phyloP scores from a whole-genome alignment of 2,113 vertebrate genomes.

The Ivindomyrus marchei region DNA sequence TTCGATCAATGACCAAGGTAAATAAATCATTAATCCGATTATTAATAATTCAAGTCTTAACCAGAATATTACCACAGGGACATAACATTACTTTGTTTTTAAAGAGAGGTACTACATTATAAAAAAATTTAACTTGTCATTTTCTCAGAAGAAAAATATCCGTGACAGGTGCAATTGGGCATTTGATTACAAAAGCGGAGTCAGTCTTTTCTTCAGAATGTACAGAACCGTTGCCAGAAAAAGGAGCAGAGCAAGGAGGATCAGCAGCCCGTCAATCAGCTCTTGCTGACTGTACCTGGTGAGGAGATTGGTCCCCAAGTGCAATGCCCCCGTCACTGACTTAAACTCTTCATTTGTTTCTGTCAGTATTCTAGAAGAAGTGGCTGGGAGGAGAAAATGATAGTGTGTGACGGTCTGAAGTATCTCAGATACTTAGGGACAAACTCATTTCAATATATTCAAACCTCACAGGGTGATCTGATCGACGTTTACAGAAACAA shows the following conservation, averaged over 20 bases:
- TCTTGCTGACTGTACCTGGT: conserved; percentile 89
- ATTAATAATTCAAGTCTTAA: neutral
- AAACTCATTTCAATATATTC: neutral
- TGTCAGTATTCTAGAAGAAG: conserved; percentile 81
- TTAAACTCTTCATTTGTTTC: conserved; percentile 94
- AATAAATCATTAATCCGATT: neutral
- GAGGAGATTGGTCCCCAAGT: conserved; percentile 83
- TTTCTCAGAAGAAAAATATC: neutral
- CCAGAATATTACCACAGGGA: neutral
- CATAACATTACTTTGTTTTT: neutral
- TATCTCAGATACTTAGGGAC: neutral
- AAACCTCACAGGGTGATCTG: neutral
- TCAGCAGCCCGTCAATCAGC: conserved; percentile 88
- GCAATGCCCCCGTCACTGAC: conserved; percentile 87
- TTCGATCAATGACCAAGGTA: neutral
- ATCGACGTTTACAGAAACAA: neutral
- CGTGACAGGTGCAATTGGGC: too few species aligned
- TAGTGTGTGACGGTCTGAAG: neutral
- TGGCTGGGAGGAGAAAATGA: conserved; percentile 52
- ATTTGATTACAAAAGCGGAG: conserved; percentile 70
- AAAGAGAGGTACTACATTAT: neutral
- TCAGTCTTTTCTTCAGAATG: conserved; percentile 88
- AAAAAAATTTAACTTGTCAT: neutral
- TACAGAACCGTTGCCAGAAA: conserved; percentile 89
- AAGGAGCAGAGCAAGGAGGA: conserved; percentile 84